Conservation (phyloP, 2,888 invertebrate species). For the Epinotia brunnichana region DNA sequence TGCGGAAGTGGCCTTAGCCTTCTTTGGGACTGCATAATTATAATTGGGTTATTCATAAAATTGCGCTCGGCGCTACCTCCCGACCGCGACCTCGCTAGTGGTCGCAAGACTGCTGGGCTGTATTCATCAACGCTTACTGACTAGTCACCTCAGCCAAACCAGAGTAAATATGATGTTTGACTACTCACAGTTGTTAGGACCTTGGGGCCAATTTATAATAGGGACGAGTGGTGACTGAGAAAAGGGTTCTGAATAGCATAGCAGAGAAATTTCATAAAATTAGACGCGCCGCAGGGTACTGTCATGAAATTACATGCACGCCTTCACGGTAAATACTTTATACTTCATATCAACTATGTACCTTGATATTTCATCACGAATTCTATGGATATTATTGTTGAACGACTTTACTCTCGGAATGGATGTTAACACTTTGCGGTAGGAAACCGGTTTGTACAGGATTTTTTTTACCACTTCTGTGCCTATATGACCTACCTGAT, state of each 20-base stretch:
- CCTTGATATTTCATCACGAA: background rate
- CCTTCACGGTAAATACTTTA: background rate
- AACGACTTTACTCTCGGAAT: background rate
- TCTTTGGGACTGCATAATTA: background rate
- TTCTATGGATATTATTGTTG: background rate
- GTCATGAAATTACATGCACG: constrained; percentile 5
- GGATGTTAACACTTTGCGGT: background rate
- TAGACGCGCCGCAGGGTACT: constrained; percentile 6
- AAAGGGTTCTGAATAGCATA: background rate
- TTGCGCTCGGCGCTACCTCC: background rate
- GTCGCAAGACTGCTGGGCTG: background rate
- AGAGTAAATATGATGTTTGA: too few species aligned
- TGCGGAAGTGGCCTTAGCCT: too few species aligned
- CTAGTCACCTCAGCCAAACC: background rate
- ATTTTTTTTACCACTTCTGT: background rate
- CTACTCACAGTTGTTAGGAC: too few species aligned
- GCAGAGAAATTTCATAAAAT: constrained; percentile 15
- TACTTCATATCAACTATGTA: background rate
- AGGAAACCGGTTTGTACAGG: background rate
- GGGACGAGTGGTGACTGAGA: background rate
- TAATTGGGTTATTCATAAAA: background rate
- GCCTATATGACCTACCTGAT: too few species aligned
- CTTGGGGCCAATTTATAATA: too few species aligned
- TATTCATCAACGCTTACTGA: background rate
- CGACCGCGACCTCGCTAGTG: background rate